Percentiles rank a stretch among this genome's conserved stretches.
phyloP scores from a whole-genome alignment of 2,888 invertebrate genomes.

The Ganaspis brasiliensis region DNA sequence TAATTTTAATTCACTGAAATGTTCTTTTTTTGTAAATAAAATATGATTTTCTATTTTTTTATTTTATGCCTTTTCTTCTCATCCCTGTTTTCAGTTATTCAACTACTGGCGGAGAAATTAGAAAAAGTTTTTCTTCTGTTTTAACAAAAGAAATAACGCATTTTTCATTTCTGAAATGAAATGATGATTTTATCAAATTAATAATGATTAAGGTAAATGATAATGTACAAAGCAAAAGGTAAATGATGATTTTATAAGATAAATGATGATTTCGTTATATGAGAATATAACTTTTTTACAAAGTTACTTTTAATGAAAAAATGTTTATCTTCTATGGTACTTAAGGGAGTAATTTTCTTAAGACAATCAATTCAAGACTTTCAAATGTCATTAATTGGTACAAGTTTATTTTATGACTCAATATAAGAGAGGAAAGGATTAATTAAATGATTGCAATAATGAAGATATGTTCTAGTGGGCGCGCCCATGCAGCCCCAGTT shows the following conservation, averaged over 20 bases:
- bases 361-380: background rate
- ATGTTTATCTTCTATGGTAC: no score
- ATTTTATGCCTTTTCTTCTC: conserved; percentile 23
- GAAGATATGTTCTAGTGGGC: conserved; percentile 10
- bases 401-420: background rate
- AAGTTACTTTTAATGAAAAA: no score
- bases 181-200: no score
- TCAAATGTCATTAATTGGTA: background rate
- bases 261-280: no score
- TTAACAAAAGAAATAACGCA: background rate
- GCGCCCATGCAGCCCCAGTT: background rate
- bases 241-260: no score
- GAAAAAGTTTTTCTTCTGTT: background rate
- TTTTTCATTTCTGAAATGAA: no score
- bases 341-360: background rate
- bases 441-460: conserved; percentile 14
- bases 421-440: background rate
- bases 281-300: no score
- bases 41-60: conserved; percentile 34
- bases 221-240: no score
- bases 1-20: conserved; percentile 25
- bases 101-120: background rate
- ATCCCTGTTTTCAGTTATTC: background rate
- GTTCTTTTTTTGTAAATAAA: conserved; percentile 33
- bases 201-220: no score